Percentiles rank a stretch among this genome's conserved stretches.
phyloP scores from a whole-genome alignment of 92 coral and sea anemone genomes.

The Metridium senile region DNA sequence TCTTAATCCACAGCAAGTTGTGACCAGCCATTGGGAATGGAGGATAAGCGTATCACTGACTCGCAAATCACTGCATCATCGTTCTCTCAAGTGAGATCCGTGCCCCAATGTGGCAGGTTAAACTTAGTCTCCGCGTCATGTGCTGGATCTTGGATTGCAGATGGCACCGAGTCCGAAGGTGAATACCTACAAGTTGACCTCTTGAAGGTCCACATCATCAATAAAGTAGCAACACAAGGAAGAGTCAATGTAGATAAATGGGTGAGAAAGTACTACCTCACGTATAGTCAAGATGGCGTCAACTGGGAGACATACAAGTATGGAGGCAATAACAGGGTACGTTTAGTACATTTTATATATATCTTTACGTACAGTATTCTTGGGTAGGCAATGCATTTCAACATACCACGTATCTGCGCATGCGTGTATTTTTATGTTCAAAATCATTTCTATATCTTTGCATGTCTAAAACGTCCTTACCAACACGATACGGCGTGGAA shows the following conservation, averaged over 20 bases:
- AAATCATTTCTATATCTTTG: too few species aligned
- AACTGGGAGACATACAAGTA: conserved; percentile 5
- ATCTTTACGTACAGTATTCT: too few species aligned
- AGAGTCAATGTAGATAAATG: background rate
- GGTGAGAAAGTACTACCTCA: conserved; percentile 14
- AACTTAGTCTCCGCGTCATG: background rate
- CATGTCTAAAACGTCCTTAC: too few species aligned
- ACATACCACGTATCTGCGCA: too few species aligned
- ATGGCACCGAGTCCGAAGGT: background rate
- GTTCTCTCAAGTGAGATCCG: background rate
- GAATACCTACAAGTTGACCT: conserved; percentile 21
- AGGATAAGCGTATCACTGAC: conserved; percentile 10
- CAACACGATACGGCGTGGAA: too few species aligned
- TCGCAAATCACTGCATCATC: conserved; percentile 17
- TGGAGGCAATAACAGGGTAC: background rate
- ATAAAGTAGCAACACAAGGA: conserved; percentile 26
- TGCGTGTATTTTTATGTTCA: too few species aligned
- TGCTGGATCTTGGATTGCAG: background rate
- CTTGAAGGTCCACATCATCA: background rate
- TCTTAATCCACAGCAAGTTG: background rate
- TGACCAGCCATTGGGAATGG: conserved; percentile 12
- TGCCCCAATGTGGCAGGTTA: background rate
- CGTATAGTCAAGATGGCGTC: background rate
- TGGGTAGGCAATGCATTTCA: too few species aligned
- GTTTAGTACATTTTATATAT: background rate